phyloP scores from a whole-genome alignment of 2,113 vertebrate genomes.

The Gambusia affinis region DNA sequence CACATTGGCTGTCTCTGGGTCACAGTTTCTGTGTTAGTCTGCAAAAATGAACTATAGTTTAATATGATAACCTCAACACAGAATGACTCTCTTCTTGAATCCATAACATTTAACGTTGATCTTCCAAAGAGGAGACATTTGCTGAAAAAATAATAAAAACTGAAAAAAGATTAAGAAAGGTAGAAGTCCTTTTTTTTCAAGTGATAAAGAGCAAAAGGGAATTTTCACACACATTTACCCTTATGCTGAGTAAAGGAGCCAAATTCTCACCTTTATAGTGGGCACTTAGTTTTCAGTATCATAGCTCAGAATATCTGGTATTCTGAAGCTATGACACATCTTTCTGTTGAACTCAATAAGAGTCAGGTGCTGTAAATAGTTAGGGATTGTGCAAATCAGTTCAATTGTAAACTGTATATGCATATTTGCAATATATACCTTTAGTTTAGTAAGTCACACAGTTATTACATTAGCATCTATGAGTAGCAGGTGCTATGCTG shows the following conservation, averaged over 20 bases:
- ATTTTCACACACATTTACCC: neutral
- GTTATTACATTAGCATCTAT: too few relatives aligned
- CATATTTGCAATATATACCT: too few relatives aligned
- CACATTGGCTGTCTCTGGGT: slow-evolving; percentile 82
- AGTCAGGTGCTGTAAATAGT: too few relatives aligned
- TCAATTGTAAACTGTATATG: too few relatives aligned
- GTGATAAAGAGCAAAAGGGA: neutral
- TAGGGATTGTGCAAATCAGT: too few relatives aligned
- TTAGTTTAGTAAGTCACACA: too few relatives aligned
- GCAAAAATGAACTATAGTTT: slow-evolving; percentile 72
- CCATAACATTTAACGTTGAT: slow-evolving; percentile 73
- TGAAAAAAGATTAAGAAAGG: slow-evolving; percentile 27
- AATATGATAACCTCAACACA: slow-evolving; percentile 77
- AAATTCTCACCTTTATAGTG: too few relatives aligned
- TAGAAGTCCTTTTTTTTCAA: neutral
- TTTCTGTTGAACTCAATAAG: too few relatives aligned
- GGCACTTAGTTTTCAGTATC: too few relatives aligned
- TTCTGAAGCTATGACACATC: too few relatives aligned
- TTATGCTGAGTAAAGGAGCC: neutral
- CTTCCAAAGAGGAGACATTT: slow-evolving; percentile 33
- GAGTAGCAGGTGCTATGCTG: too few relatives aligned
- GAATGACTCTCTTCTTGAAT: slow-evolving; percentile 56
- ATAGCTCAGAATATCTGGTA: too few relatives aligned
- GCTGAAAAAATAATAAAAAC: neutral
- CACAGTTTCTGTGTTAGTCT: slow-evolving; percentile 85